Percentiles rank a stretch among this genome's conserved stretches.
Conservation (phyloP, 2,888 invertebrate species). For the Panorpa germanica region DNA sequence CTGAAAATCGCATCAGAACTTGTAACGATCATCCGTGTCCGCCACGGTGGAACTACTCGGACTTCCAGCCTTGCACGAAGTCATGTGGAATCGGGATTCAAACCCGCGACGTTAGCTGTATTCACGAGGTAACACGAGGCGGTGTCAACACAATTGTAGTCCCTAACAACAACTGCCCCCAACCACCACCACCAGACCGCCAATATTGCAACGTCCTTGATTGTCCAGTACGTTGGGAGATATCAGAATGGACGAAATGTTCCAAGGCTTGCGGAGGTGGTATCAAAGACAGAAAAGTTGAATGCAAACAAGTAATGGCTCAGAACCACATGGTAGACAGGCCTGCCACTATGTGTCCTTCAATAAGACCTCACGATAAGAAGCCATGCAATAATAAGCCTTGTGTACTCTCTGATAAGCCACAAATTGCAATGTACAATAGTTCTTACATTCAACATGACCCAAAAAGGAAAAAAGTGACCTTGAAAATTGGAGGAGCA, state of each 20-base stretch:
- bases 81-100: constrained; percentile 90
- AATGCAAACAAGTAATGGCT: constrained; percentile 85
- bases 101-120: constrained; percentile 75
- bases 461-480: constrained; percentile 56
- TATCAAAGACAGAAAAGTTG: constrained; percentile 58
- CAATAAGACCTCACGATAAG: constrained; percentile 52
- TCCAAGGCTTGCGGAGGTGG: constrained; percentile 88
- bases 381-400: constrained; percentile 74
- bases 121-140: constrained; percentile 69
- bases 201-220: constrained; percentile 86
- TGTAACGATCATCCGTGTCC: constrained; percentile 95
- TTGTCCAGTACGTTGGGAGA: constrained; percentile 81
- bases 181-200: constrained; percentile 72
- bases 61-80: constrained; percentile 77
- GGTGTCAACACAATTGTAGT: constrained; percentile 79
- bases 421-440: constrained; percentile 60
- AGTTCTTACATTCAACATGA: constrained; percentile 72
- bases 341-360: constrained; percentile 53
- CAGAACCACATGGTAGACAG: constrained; percentile 78
- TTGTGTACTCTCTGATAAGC: constrained; percentile 50
- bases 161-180: constrained; percentile 85
- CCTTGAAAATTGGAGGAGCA: constrained; percentile 75
- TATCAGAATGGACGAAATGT: constrained; percentile 80
- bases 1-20: constrained; percentile 70
- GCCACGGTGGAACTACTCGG: constrained; percentile 83